Evolutionary conservation across 2,797 vertebrate genomes (phyloP).

Genomic region (Tolypeutes matacus): DNA sequence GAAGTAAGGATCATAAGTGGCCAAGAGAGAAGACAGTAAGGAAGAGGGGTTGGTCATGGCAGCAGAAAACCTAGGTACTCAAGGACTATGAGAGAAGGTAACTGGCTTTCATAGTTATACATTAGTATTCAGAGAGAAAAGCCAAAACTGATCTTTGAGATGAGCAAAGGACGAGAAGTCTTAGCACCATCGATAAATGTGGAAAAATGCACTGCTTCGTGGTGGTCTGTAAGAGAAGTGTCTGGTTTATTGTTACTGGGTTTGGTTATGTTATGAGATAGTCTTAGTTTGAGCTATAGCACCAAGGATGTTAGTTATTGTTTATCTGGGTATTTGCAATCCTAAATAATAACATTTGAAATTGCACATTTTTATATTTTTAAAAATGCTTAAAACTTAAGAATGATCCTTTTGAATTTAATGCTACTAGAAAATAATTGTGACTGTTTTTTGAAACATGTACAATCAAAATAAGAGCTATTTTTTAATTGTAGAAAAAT

Average conservation of each 20-base stretch:
- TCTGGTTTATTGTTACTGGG: neutral
- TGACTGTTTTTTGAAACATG: neutral
- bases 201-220: neutral
- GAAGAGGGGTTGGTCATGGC: neutral
- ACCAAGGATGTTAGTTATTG: neutral
- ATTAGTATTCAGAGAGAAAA: neutral
- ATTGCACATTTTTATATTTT: neutral
- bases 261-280: neutral
- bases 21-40: neutral
- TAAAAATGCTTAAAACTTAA: neutral
- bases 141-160: neutral
- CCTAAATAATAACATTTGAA: neutral
- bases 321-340: neutral
- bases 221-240: neutral
- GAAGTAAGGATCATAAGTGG: neutral
- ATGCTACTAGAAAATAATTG: neutral
- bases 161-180: neutral
- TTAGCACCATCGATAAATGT: neutral
- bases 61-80: neutral
- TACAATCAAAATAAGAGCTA: neutral
- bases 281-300: neutral
- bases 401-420: neutral
- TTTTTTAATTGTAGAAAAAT: neutral
- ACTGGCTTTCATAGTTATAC: neutral
- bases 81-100: neutral